Percentiles rank a stretch among this genome's conserved stretches.
Conservation (phyloP, 1,140 invertebrate genomes). For the Ganaspis sp. region DNA sequence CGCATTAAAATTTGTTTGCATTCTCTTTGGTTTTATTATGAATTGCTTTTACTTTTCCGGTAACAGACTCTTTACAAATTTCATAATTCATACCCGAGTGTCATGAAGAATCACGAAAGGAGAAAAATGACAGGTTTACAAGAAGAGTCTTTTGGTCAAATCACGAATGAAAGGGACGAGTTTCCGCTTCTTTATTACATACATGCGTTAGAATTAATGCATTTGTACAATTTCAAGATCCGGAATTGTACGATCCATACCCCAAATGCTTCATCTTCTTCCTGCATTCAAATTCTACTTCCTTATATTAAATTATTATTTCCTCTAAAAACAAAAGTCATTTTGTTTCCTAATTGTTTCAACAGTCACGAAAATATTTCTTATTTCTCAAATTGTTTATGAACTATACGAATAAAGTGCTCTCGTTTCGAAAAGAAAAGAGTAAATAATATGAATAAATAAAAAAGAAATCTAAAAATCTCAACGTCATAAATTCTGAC, state of each 20-base stretch:
- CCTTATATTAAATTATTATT: conserved; percentile 20
- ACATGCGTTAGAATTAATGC: conserved; percentile 59
- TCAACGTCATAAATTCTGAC: too few species aligned
- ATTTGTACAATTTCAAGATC: conserved; percentile 58
- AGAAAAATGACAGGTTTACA: conserved; percentile 46
- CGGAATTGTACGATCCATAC: conserved; percentile 45
- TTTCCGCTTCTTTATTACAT: conserved; percentile 62
- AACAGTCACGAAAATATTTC: too few species aligned
- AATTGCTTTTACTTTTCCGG: conserved; percentile 50
- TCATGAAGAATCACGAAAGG: conserved; percentile 44
- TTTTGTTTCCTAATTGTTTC: neutral
- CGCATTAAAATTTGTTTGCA: neutral
- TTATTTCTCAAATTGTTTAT: too few species aligned
- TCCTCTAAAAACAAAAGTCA: neutral
- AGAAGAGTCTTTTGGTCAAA: conserved; percentile 54
- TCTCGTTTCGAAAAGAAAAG: too few species aligned
- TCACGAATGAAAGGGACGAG: conserved; percentile 58
- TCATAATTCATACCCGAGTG: conserved; percentile 46
- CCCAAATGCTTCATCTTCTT: conserved; percentile 28
- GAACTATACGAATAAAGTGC: too few species aligned
- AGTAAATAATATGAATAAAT: too few species aligned
- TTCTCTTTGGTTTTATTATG: too few species aligned
- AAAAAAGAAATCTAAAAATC: too few species aligned
- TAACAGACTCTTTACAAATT: conserved; percentile 36
- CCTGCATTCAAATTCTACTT: neutral